Evolutionary conservation across 1,140 invertebrate genomes (phyloP).

Genomic region (Caerostris darwini): DNA sequence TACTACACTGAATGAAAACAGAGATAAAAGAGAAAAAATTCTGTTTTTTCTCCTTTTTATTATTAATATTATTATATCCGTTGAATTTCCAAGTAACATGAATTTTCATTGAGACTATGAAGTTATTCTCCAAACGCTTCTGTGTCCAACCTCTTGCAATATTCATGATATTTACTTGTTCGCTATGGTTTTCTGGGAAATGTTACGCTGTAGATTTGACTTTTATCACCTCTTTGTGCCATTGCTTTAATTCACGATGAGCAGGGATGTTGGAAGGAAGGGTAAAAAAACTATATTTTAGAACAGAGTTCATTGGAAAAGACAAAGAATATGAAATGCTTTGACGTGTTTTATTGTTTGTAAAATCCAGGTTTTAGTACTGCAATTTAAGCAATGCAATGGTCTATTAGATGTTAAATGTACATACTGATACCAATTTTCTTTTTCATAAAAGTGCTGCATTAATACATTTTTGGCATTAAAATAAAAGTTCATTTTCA

Average conservation of each 20-base stretch:
- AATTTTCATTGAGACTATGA: slow-evolving; percentile 29
- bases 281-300: background rate
- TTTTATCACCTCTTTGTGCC: slow-evolving; percentile 29
- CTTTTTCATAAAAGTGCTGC: too few species aligned
- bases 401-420: too few species aligned
- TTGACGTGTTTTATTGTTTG: background rate
- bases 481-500: too few species aligned
- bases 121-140: background rate
- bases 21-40: background rate
- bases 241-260: background rate
- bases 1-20: background rate
- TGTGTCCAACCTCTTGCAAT: slow-evolving; percentile 45
- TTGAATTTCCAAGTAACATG: slow-evolving; percentile 39
- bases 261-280: background rate
- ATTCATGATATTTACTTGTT: slow-evolving; percentile 58
- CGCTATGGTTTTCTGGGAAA: background rate
- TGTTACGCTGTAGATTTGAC: background rate
- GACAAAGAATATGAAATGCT: background rate
- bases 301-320: background rate
- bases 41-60: background rate
- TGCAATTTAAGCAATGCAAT: too few species aligned
- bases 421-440: too few species aligned
- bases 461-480: too few species aligned
- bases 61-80: slow-evolving; percentile 23
- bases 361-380: too few species aligned